Percentiles rank a stretch among this genome's conserved stretches.
Conservation (phyloP, 1,140 invertebrate genomes). For the Drosophila eugracilis region DNA sequence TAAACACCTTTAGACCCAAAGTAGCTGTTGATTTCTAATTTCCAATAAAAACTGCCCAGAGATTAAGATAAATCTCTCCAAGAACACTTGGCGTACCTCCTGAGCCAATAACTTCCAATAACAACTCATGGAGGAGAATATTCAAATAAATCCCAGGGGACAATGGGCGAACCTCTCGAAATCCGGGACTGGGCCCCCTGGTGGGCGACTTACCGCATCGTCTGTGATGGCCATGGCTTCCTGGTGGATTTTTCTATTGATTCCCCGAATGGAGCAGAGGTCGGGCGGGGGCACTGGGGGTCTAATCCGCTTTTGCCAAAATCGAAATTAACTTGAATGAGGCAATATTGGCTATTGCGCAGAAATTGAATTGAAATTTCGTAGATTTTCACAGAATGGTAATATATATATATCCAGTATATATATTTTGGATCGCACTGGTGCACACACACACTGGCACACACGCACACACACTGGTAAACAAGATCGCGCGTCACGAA, state of each 20-base stretch:
- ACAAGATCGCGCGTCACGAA: conserved; percentile 58
- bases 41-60: background rate
- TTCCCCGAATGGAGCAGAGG: background rate
- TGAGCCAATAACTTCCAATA: background rate
- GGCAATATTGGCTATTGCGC: conserved; percentile 38
- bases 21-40: background rate
- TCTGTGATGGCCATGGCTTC: conserved; percentile 51
- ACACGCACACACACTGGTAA: conserved; percentile 12
- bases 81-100: background rate
- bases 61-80: background rate
- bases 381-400: conserved; percentile 36
- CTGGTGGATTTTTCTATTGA: conserved; percentile 19
- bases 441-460: conserved; percentile 23
- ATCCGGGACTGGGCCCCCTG: conserved; percentile 21
- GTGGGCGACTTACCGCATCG: conserved; percentile 36
- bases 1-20: background rate
- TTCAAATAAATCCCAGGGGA: conserved; percentile 10
- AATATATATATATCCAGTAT: conserved; percentile 35
- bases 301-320: conserved; percentile 51
- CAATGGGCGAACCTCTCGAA: conserved; percentile 2
- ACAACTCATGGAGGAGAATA: background rate
- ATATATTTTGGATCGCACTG: conserved; percentile 28
- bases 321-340: conserved; percentile 45
- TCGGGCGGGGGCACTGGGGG: conserved; percentile 1
- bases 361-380: conserved; percentile 33